Percentiles rank a stretch among this genome's conserved stretches.
phyloP scores from a whole-genome alignment of 2,888 invertebrate species.

The Diaperis boleti region DNA sequence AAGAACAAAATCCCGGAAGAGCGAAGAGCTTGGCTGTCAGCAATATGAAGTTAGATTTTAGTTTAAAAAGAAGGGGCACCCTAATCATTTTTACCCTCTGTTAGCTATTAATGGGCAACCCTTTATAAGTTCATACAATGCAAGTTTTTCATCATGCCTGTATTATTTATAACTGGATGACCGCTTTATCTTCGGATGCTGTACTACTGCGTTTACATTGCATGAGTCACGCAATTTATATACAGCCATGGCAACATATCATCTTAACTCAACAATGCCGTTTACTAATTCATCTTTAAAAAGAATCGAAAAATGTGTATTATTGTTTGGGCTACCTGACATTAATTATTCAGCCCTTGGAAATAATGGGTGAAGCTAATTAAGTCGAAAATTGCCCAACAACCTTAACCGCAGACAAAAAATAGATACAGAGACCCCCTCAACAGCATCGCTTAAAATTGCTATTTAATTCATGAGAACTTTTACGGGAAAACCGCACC shows the following conservation, averaged over 20 bases:
- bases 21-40: constrained; percentile 59
- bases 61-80: constrained; percentile 57
- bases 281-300: constrained; percentile 48
- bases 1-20: constrained; percentile 60
- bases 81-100: constrained; percentile 60
- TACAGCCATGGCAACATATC: constrained; percentile 52
- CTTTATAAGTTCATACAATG: constrained; percentile 63
- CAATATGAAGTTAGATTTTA: constrained; percentile 60
- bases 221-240: constrained; percentile 60
- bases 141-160: constrained; percentile 64
- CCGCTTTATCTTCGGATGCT: constrained; percentile 57
- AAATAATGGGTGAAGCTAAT: constrained; percentile 45
- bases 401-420: constrained; percentile 41
- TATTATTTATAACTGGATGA: constrained; percentile 65
- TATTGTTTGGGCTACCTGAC: constrained; percentile 44
- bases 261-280: constrained; percentile 55
- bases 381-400: constrained; percentile 48
- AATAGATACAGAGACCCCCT: constrained; percentile 31
- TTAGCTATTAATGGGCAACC: constrained; percentile 63
- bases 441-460: constrained; percentile 24
- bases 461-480: constrained; percentile 35
- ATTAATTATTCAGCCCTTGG: constrained; percentile 42
- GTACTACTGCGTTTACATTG: constrained; percentile 54
- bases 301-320: constrained; percentile 42
- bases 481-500: constrained; percentile 8